Conservation (phyloP, 2,113 vertebrate species). For the Ellobius talpinus region DNA sequence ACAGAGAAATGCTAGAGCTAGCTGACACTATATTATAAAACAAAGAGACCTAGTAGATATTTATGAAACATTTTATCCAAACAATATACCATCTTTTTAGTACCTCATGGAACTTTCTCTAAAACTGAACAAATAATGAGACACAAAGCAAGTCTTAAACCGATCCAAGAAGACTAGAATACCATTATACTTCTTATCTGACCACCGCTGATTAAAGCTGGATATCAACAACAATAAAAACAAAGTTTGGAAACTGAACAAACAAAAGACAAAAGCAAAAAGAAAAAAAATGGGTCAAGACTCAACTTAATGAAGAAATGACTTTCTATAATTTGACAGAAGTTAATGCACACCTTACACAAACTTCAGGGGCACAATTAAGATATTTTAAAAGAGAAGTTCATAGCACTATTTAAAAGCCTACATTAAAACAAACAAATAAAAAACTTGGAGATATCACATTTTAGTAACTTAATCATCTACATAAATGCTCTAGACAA, state of each 20-base stretch:
- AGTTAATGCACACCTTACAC: too few relatives aligned
- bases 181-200: neutral
- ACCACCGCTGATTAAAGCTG: neutral
- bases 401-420: neutral
- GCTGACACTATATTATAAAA: neutral
- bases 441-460: neutral
- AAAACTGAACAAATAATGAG: neutral
- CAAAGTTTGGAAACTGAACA: neutral
- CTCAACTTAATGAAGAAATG: neutral
- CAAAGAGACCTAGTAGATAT: neutral
- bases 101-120: neutral
- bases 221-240: neutral
- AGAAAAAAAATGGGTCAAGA: neutral
- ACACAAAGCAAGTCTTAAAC: neutral
- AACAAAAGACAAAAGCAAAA: neutral
- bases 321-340: neutral
- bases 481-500: neutral
- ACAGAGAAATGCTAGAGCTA: neutral
- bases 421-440: neutral
- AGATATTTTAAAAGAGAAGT: neutral
- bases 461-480: neutral
- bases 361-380: neutral
- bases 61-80: neutral
- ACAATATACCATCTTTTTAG: neutral
- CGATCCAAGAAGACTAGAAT: neutral